These are phyloP conservation scores for Falco berigora DNA, from an alignment of 2,797 vertebrate species.

Conservation along the genomic window DNA sequence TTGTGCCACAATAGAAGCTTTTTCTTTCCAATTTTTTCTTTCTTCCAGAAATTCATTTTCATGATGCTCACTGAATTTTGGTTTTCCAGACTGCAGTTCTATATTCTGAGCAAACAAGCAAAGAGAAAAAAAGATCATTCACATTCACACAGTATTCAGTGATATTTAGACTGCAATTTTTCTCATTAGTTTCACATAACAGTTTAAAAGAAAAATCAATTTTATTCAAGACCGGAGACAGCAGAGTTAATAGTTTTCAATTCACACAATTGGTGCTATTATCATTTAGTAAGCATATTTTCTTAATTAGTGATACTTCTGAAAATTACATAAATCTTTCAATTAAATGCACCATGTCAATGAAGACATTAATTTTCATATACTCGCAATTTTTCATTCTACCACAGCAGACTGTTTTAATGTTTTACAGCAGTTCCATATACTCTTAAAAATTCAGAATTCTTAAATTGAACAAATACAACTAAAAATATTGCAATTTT, in stretches of 20 bases:
- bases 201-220: neutral
- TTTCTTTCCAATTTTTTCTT: conserved; percentile 55
- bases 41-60: neutral
- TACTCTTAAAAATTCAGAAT: neutral
- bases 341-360: neutral
- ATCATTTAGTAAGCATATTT: neutral
- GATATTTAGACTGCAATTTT: neutral
- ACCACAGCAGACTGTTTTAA: neutral
- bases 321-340: neutral
- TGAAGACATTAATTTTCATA: neutral
- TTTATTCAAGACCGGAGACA: neutral
- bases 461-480: neutral
- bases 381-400: neutral
- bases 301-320: neutral
- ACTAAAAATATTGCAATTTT: neutral
- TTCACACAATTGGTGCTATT: neutral
- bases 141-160: neutral
- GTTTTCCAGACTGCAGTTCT: conserved; percentile 31
- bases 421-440: neutral
- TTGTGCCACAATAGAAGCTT: conserved; percentile 57
- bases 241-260: neutral
- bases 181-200: neutral
- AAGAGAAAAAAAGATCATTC: neutral
- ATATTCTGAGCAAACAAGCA: conserved; percentile 42
- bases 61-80: neutral